Evolutionary conservation across 2,113 vertebrate genomes (phyloP).

Genomic region (Tauraco erythrolophus): DNA sequence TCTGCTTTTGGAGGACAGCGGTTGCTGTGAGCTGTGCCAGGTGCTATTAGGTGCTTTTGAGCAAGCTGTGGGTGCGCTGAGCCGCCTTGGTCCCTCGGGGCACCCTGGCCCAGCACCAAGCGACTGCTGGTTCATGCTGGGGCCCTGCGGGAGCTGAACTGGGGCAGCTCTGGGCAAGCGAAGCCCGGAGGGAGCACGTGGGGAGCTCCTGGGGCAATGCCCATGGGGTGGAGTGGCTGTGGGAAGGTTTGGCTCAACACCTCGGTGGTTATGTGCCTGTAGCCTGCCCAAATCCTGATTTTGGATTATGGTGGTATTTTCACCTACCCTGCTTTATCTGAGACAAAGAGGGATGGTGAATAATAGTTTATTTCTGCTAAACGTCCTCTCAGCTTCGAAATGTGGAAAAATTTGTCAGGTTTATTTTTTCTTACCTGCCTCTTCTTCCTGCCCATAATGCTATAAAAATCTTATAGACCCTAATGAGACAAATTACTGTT

Average conservation of each 20-base stretch:
- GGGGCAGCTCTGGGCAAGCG: neutral
- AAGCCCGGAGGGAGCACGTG: rapidly evolving
- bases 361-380: neutral
- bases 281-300: neutral
- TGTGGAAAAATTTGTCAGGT: neutral
- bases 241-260: neutral
- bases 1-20: rapidly evolving
- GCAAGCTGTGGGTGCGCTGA: neutral
- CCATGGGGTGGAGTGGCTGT: neutral
- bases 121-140: neutral
- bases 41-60: neutral
- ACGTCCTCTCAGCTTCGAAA: neutral
- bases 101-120: neutral
- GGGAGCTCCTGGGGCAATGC: neutral
- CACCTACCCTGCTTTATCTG: neutral
- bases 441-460: neutral
- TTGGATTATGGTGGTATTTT: neutral
- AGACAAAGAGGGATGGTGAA: neutral
- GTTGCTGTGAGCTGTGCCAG: neutral
- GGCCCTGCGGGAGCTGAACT: neutral
- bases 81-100: neutral
- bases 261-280: rapidly evolving
- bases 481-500: rapidly evolving
- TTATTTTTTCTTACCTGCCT: neutral
- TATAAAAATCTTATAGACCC: neutral